These are phyloP conservation scores for Melanotaenia nigrans DNA, from an alignment of 2,797 vertebrate species.

Conservation along the genomic window DNA sequence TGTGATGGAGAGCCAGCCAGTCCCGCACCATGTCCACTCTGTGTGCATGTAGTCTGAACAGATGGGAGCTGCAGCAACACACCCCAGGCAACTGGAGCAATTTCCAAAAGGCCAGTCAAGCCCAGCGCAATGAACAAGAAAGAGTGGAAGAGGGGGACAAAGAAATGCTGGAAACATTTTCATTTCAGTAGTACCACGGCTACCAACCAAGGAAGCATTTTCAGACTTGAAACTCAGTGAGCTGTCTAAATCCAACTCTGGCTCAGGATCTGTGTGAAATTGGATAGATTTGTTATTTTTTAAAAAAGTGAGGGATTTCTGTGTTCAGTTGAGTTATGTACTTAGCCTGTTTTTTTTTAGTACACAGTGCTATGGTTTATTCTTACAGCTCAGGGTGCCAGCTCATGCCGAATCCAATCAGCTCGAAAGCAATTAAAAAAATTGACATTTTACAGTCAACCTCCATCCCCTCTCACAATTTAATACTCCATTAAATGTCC, in stretches of 20 bases:
- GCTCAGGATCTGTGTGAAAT: constrained; percentile 52
- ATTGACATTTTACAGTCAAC: constrained; percentile 28
- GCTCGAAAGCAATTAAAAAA: constrained; percentile 28
- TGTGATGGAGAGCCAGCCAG: constrained; percentile 49
- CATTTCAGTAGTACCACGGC: constrained; percentile 68
- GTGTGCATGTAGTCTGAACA: constrained; percentile 66
- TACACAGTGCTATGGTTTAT: constrained; percentile 1
- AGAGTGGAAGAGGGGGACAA: constrained; percentile 58
- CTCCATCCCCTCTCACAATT: constrained; percentile 16
- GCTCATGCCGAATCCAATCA: constrained; percentile 41
- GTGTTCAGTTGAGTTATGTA: constrained; percentile 26
- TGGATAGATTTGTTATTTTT: constrained; percentile 51
- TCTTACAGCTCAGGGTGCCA: constrained; percentile 22
- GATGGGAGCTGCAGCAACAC: constrained; percentile 72
- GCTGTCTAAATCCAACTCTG: constrained; percentile 49
- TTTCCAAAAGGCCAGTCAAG: constrained; percentile 74
- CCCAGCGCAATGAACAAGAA: constrained; percentile 50
- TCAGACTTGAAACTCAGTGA: constrained; percentile 54
- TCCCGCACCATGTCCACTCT: constrained; percentile 58
- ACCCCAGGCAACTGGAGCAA: constrained; percentile 68
- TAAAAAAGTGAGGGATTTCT: constrained; percentile 35
- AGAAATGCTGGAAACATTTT: constrained; percentile 56
- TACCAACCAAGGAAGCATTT: constrained; percentile 57
- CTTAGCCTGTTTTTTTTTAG: constrained; percentile 14
- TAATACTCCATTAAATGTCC: constrained; percentile 36